Percentiles rank a stretch among this genome's conserved stretches.
phyloP scores from a whole-genome alignment of 1,140 invertebrate species.

The Dinoponera quadriceps region DNA sequence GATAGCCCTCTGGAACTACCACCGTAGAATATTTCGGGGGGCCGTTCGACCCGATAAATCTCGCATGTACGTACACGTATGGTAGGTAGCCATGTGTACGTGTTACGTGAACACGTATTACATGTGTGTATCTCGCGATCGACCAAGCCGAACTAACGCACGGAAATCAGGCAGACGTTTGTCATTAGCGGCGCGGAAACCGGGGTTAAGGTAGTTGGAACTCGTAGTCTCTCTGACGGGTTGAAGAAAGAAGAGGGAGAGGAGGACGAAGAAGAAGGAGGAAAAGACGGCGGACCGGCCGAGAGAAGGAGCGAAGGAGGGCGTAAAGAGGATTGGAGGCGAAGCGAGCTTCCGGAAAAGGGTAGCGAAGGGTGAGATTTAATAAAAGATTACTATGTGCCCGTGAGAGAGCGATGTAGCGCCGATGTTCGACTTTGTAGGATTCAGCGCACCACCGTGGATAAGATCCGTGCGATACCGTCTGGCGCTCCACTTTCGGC shows the following conservation, averaged over 20 bases:
- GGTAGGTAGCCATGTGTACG: too few species aligned
- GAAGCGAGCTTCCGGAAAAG: constrained; percentile 45
- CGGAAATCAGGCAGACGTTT: constrained; percentile 73
- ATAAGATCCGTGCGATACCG: constrained; percentile 33
- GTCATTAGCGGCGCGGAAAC: constrained; percentile 76
- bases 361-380: constrained; percentile 72
- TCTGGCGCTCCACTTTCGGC: constrained; percentile 11
- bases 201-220: constrained; percentile 73
- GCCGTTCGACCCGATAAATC: constrained; percentile 1
- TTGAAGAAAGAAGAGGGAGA: constrained; percentile 40
- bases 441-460: constrained; percentile 35
- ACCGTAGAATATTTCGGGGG: constrained; percentile 9
- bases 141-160: constrained; percentile 28
- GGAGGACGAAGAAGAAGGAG: neutral
- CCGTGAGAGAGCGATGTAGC: constrained; percentile 51
- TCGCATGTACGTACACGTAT: neutral
- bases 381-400: constrained; percentile 77
- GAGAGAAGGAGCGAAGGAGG: constrained; percentile 8
- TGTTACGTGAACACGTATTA: too few species aligned
- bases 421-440: constrained; percentile 46
- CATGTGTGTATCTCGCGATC: neutral
- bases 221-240: constrained; percentile 67
- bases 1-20: constrained; percentile 3
- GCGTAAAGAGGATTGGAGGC: constrained; percentile 48
- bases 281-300: constrained; percentile 1